Evolutionary conservation across 2,888 invertebrate species (phyloP).

Genomic region (Tortricodes alternella): DNA sequence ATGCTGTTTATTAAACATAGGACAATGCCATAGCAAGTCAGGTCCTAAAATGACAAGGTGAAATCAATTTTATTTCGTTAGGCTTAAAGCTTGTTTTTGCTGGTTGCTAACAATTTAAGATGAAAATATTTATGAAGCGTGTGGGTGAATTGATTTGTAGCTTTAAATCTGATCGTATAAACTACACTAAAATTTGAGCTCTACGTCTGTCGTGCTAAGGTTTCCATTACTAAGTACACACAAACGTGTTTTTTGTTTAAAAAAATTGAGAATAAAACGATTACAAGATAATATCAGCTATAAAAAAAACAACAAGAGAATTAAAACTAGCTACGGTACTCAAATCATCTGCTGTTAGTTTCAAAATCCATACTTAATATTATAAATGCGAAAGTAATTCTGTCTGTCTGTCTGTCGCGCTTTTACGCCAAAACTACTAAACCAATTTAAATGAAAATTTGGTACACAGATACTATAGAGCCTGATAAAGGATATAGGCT

Average conservation of each 20-base stretch:
- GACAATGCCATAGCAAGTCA: no score
- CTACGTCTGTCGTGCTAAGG: not conserved
- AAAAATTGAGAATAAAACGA: not conserved
- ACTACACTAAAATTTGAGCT: not conserved
- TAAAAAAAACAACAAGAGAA: not conserved
- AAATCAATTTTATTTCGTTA: not conserved
- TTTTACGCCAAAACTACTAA: no score
- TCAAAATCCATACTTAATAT: no score
- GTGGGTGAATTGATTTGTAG: slow-evolving; percentile 14
- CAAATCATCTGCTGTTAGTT: no score
- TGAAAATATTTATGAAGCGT: not conserved
- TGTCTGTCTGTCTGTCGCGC: no score
- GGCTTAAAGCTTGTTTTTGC: not conserved
- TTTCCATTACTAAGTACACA: not conserved
- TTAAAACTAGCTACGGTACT: not conserved
- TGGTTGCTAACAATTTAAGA: not conserved
- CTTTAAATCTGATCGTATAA: not conserved
- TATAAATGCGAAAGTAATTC: no score
- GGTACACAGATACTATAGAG: no score
- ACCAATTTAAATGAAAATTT: no score
- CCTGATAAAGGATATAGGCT: no score
- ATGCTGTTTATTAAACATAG: no score
- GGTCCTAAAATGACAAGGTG: no score
- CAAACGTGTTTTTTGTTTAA: not conserved
- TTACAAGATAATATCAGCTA: not conserved